phyloP scores from a whole-genome alignment of 2,113 vertebrate species.

The Varanus komodoensis region DNA sequence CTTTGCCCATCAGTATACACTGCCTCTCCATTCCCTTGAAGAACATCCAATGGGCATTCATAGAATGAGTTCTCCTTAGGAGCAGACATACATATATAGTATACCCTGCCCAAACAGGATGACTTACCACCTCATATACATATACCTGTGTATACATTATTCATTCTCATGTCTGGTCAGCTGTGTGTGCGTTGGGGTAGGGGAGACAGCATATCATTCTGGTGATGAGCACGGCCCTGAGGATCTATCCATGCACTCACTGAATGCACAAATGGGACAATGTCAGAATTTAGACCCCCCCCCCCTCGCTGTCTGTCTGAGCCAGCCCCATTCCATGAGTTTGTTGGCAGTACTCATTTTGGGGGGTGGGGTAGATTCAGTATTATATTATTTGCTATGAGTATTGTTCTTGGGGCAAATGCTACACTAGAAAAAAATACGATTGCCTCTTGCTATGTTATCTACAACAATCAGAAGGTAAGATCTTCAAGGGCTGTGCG shows the following conservation, averaged over 20 bases:
- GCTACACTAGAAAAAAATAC: not conserved
- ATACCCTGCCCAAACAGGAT: too few species aligned
- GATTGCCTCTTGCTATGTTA: not conserved
- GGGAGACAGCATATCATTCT: not conserved
- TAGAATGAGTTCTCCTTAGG: too few species aligned
- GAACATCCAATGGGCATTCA: too few species aligned
- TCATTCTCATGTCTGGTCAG: too few species aligned
- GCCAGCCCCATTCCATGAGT: not conserved
- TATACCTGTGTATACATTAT: too few species aligned
- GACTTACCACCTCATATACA: too few species aligned
- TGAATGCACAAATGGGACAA: not conserved
- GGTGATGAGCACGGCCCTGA: not conserved
- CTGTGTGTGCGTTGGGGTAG: too few species aligned
- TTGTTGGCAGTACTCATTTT: not conserved
- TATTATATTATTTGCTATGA: not conserved
- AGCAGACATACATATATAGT: too few species aligned
- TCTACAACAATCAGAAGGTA: not conserved
- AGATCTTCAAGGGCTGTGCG: not conserved
- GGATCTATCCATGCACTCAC: not conserved
- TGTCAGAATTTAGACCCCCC: not conserved
- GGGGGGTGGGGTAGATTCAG: too few species aligned
- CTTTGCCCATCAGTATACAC: too few species aligned
- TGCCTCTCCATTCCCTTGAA: too few species aligned
- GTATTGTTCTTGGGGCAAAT: not conserved
- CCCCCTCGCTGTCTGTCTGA: too few species aligned